Evolutionary conservation across 1,140 invertebrate genomes (phyloP).

Genomic region (Riptortus pedestris): DNA sequence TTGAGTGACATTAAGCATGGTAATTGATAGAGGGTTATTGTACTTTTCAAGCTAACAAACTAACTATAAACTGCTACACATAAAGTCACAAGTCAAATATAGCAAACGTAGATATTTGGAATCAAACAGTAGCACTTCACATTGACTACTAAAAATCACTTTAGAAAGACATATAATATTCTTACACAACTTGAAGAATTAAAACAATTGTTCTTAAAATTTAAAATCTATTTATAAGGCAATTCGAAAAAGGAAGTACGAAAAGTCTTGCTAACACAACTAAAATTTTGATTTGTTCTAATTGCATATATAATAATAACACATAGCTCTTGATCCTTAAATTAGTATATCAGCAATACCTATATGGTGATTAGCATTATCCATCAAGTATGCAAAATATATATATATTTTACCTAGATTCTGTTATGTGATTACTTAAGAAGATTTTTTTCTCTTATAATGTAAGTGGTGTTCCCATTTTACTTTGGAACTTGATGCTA

Average conservation of each 20-base stretch:
- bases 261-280: not conserved
- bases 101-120: not conserved
- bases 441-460: not conserved
- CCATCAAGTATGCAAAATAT: not conserved
- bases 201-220: not conserved
- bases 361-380: not conserved
- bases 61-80: conserved; percentile 1
- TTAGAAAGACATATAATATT: not conserved
- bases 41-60: conserved; percentile 17
- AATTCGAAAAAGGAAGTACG: not conserved
- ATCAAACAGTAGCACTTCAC: conserved; percentile 1
- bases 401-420: not conserved
- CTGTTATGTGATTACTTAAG: not conserved
- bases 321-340: not conserved
- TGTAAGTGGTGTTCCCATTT: conserved; percentile 11
- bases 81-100: conserved; percentile 5
- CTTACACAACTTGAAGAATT: not conserved
- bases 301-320: too few species aligned
- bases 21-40: conserved; percentile 18
- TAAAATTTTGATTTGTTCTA: conserved; percentile 1
- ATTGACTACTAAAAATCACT: not conserved
- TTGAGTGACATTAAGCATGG: conserved; percentile 6
- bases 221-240: not conserved
- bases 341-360: not conserved
- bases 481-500: not conserved